phyloP scores from a whole-genome alignment of 2,113 vertebrate genomes.

The Numida meleagris region DNA sequence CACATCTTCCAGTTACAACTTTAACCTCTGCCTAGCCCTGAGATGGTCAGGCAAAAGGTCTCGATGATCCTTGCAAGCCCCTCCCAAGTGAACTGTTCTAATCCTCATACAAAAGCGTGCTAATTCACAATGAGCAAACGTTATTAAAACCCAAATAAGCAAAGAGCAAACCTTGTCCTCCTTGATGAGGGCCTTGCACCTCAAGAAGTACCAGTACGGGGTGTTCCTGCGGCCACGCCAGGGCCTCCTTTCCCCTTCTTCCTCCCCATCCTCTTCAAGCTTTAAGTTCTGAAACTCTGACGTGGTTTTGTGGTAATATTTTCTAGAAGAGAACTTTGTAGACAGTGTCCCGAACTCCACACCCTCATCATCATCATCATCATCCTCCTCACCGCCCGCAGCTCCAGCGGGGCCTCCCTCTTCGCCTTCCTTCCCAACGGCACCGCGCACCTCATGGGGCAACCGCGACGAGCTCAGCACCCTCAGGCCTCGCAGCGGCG shows the following conservation, averaged over 20 bases:
- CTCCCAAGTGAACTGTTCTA: neutral
- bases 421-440: neutral
- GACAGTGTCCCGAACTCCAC: constrained; percentile 78
- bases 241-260: constrained; percentile 14
- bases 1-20: neutral
- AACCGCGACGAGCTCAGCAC: neutral
- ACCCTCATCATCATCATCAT: neutral
- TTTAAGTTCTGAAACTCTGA: constrained; percentile 70
- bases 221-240: constrained; percentile 79
- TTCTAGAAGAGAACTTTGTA: constrained; percentile 74
- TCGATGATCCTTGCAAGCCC: neutral
- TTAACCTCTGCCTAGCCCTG: neutral
- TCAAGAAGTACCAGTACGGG: constrained; percentile 91
- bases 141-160: accelerated
- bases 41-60: neutral
- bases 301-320: constrained; percentile 80
- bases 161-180: constrained; percentile 81
- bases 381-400: neutral
- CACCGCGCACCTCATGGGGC: neutral
- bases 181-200: constrained; percentile 88
- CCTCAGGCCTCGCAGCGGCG: neutral
- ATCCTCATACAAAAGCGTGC: neutral
- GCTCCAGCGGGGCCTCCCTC: neutral
- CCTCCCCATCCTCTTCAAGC: constrained; percentile 39
- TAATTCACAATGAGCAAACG: too few relatives aligned